Base-by-base conservation (phyloP, 37 sponge, comb jelly and placozoan genomes). In the Agelas oroides region DNA sequence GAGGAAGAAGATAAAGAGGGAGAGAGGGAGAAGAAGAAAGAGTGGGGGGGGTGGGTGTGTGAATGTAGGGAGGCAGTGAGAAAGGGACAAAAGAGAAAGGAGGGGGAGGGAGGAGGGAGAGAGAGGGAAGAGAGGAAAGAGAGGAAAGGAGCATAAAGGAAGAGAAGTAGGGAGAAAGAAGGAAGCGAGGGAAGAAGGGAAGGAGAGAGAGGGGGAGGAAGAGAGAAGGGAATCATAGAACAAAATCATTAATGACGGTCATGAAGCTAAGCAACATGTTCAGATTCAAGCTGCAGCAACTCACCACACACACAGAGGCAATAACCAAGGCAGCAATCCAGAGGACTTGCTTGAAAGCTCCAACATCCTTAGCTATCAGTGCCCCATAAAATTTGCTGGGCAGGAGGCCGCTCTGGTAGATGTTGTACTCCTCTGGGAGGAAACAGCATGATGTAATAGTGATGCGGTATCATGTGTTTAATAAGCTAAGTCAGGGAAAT, bases 351-450 rank as follows among this genome's bases (percentile, higher is more conserved):
- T 90, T 92, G 83, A 95, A 97, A 19, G 56, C 69, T 15, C 65
- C 70, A 57, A 71, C 23, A 28, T 95, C 85, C 79, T 73, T 77
- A 20, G 52, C 65, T 25, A 80, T 80, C 24, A 97, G 59, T 13
- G 88, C 84, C 16, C 57, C 30, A 70, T 94, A 94, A 74, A 97
- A 97, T 57, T 80, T 64, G 40, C 95, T 95, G 2, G 97, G 90
- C 3, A 97, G 70, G n/a, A 92, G 63, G 28, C 97, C 97, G 0
- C 74, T 52, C 71, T 94, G 86, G 79, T 92, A 97, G 46, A 84
- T 77, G 55, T 89, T 94, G 73, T 83, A 89, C 61, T 94, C 95
- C 54, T 91, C 95, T 92, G 84, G 53, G 69, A 74, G 15, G 46
- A n/a, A n/a, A n/a, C n/a, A n/a, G n/a, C n/a, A n/a, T 54, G 46